Evolutionary conservation across 2,113 vertebrate genomes (phyloP), one percentile per base, ranked within the genome.

Genomic region (Trematocara variabile): DNA sequence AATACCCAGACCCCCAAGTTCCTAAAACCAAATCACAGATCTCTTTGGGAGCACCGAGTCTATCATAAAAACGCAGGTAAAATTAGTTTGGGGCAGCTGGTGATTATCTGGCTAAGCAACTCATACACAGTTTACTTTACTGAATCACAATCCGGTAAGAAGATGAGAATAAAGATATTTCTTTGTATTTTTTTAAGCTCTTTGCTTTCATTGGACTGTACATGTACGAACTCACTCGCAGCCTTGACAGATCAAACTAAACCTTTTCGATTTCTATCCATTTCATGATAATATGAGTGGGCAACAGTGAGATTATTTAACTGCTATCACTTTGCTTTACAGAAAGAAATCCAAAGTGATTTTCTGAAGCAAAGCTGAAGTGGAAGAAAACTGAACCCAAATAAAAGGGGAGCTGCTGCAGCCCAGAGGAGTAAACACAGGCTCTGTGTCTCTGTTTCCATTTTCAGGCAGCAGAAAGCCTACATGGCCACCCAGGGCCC

Each of bases 401-500:
- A 8, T 60, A 79, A 52, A 13, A 52, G 13, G 20, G 20, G n/a
- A 33, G 30, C 46, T 80, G 84, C 30, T 30, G 41, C 13, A 80
- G 44, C 75, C 77, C 81, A 18, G 30, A 82, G 81, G 63, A 77
- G 52, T 85, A 78, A 91, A 86, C 68, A 77, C 25, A 79, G 44
- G 52, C 8, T 75, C 13, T 9, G 22, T 83, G 44, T 90, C 12
- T 88, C 52, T 87, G 37, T 80, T 87, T 30, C 33, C 10, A 28
- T 87, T 87, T 84, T 1, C 96, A 99, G 98, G 96, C 98, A 98
- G 90, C 98, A 99, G 95, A 98, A 97, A 95, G 98, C 98, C 14
- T 99, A 99, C 96, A 98, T 99, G 20, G 98, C 98, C 87, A 98
- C 98, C 0, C 98, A 99, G 95, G 98, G 98, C 84, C 98, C 98